Percentiles rank a stretch among this genome's conserved stretches.
phyloP scores from a whole-genome alignment of 2,113 vertebrate species.

The Oryzias javanicus region DNA sequence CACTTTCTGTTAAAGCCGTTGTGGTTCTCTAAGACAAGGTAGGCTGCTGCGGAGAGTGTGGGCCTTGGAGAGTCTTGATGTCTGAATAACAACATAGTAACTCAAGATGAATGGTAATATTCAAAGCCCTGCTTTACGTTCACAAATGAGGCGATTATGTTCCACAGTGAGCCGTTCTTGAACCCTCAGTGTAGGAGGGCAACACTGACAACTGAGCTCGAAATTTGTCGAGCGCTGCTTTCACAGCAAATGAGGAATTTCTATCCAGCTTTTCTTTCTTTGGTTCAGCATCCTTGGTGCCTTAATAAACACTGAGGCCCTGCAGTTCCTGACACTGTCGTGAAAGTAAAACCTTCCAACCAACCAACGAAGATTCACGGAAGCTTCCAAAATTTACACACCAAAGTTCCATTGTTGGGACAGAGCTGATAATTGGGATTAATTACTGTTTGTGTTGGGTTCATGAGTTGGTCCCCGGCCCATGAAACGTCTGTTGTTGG shows the following conservation, averaged over 20 bases:
- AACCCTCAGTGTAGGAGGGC: conserved; percentile 37
- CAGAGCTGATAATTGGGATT: conserved; percentile 48
- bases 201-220: conserved; percentile 43
- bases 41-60: conserved; percentile 43
- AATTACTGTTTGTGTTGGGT: conserved; percentile 35
- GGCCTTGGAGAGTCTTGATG: conserved; percentile 55
- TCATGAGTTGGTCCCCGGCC: conserved; percentile 12
- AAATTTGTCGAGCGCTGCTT: conserved; percentile 25
- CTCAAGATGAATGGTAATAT: conserved; percentile 60
- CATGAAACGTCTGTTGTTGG: conserved; percentile 22
- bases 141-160: conserved; percentile 61
- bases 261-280: conserved; percentile 9
- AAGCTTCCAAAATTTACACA: conserved; percentile 19
- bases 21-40: conserved; percentile 37
- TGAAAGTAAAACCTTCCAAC: conserved; percentile 40
- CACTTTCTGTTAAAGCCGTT: conserved; percentile 55
- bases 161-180: conserved; percentile 66
- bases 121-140: conserved; percentile 57
- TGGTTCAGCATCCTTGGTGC: conserved; percentile 31
- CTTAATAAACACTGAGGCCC: conserved; percentile 15
- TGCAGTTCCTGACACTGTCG: conserved; percentile 18
- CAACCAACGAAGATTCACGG: conserved; percentile 11
- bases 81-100: conserved; percentile 50
- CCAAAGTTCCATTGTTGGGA: conserved; percentile 36
- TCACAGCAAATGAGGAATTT: conserved; percentile 4